Conservation (phyloP, 2,888 invertebrate genomes). For the Steinernema scapterisci region DNA sequence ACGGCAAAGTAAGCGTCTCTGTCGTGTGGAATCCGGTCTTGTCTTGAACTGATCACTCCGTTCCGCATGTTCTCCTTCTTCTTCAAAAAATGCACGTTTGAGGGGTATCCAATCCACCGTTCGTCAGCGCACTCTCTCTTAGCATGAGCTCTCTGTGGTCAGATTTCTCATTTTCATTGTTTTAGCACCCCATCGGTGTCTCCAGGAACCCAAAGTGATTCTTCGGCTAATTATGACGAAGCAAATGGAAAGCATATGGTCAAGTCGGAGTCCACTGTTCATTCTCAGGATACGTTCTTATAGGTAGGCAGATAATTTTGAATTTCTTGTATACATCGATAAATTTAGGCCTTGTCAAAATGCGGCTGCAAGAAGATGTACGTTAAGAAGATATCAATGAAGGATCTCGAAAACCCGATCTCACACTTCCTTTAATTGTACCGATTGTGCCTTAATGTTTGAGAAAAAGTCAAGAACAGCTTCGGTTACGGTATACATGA, state of each 20-base stretch:
- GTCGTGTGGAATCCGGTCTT: not conserved
- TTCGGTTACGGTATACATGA: too few relatives aligned
- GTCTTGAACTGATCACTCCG: not conserved
- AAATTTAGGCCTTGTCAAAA: too few relatives aligned
- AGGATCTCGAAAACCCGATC: too few relatives aligned
- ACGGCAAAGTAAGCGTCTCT: slow-evolving; percentile 15
- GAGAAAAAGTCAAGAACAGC: too few relatives aligned
- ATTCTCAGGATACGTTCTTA: slow-evolving; percentile 13
- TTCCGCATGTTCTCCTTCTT: not conserved
- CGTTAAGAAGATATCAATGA: too few relatives aligned
- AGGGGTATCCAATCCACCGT: not conserved
- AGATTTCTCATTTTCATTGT: not conserved
- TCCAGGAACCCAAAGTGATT: slow-evolving; percentile 12
- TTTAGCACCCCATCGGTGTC: slow-evolving; percentile 8
- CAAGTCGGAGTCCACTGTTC: not conserved
- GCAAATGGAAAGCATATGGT: not conserved
- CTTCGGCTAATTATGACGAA: not conserved
- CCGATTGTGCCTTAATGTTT: too few relatives aligned
- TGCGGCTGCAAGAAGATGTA: too few relatives aligned
- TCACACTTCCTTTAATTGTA: too few relatives aligned
- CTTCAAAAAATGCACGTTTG: too few relatives aligned
- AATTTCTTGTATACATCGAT: too few relatives aligned
- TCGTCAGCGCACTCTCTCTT: too few relatives aligned
- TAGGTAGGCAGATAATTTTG: not conserved
- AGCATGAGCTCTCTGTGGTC: too few relatives aligned